phyloP scores from a whole-genome alignment of 2,113 vertebrate genomes.

The Forbesichthys papilliferus region DNA sequence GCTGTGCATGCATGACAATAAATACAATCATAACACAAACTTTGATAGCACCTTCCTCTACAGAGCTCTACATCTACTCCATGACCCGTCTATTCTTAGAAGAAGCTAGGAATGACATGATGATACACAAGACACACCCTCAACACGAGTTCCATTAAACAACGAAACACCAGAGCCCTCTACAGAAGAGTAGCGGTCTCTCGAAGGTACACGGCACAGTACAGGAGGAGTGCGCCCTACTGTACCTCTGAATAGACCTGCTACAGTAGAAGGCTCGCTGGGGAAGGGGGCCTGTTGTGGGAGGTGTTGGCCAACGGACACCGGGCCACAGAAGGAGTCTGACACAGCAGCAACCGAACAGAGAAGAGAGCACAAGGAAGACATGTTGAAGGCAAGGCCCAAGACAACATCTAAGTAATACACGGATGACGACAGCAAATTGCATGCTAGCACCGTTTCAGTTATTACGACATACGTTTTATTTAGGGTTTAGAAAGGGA shows the following conservation, averaged over 20 bases:
- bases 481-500: not conserved
- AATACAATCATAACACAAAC: no score
- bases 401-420: conserved; percentile 37
- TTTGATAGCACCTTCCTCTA: no score
- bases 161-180: not conserved
- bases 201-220: not conserved
- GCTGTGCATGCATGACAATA: no score
- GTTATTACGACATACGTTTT: conserved; percentile 1
- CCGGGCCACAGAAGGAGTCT: conserved; percentile 92
- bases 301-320: conserved; percentile 80
- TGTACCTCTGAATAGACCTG: conserved; percentile 92
- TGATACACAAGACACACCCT: no score
- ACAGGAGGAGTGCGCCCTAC: conserved; percentile 42
- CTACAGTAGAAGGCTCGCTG: conserved; percentile 86
- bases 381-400: conserved; percentile 58
- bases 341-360: conserved; percentile 72
- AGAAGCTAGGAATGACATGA: no score
- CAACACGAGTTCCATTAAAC: no score
- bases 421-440: conserved; percentile 33
- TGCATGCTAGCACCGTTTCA: not conserved
- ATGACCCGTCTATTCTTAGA: no score
- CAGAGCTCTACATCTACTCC: no score
- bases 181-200: not conserved
- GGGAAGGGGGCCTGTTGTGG: conserved; percentile 85
- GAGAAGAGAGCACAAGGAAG: conserved; percentile 41